These are phyloP conservation scores for Puntigrus tetrazona DNA, from an alignment of 2,113 vertebrate genomes.

Conservation along the genomic window DNA sequence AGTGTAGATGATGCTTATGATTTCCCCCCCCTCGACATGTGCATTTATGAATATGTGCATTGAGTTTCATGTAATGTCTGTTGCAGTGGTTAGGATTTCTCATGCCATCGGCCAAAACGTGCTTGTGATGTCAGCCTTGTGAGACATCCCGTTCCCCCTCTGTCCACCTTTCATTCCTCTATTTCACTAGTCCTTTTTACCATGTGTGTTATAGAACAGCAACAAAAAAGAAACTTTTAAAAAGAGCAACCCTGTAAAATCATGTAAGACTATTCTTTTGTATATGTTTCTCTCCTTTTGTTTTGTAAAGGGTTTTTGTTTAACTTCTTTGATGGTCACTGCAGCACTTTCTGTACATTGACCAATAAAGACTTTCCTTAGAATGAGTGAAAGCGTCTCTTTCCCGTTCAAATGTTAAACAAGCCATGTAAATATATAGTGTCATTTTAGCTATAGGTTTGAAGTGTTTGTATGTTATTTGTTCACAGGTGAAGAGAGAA, in stretches of 20 bases:
- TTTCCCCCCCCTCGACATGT: constrained; percentile 39
- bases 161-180: constrained; percentile 55
- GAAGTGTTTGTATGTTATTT: neutral
- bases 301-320: constrained; percentile 76
- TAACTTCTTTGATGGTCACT: constrained; percentile 82
- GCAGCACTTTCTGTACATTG: constrained; percentile 90
- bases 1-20: constrained; percentile 33
- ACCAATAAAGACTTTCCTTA: constrained; percentile 97
- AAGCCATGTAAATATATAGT: too few species aligned
- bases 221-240: constrained; percentile 69
- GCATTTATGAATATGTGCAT: constrained; percentile 51
- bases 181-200: constrained; percentile 60
- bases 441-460: neutral
- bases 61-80: constrained; percentile 57
- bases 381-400: constrained; percentile 65
- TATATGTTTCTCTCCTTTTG: constrained; percentile 70
- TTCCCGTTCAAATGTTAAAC: constrained; percentile 1
- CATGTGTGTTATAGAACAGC: constrained; percentile 62
- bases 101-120: constrained; percentile 61
- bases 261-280: constrained; percentile 75
- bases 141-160: constrained; percentile 49
- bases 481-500: neutral
- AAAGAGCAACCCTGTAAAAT: constrained; percentile 74
- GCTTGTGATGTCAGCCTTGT: constrained; percentile 74
- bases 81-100: constrained; percentile 54